These are phyloP conservation scores for Anthoptus insignis DNA, from an alignment of 2,888 invertebrate genomes.

Conservation along the genomic window DNA sequence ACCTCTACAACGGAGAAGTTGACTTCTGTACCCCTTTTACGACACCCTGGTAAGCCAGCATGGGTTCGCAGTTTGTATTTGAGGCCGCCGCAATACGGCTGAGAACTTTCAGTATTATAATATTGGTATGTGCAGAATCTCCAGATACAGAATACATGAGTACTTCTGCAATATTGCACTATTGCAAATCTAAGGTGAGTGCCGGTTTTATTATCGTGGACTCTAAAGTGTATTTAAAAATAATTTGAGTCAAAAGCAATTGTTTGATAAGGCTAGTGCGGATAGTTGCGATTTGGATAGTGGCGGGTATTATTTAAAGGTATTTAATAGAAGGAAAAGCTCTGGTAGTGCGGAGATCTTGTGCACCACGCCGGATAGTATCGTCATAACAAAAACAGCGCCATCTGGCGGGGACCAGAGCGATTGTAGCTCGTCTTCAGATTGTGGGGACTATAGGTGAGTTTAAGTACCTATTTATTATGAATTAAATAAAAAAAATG, in stretches of 20 bases:
- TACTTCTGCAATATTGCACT: constrained; percentile 92
- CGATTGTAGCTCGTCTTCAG: constrained; percentile 60
- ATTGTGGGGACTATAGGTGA: constrained; percentile 57
- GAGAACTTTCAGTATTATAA: too few species aligned
- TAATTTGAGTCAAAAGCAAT: constrained; percentile 69
- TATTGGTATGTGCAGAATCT: too few species aligned
- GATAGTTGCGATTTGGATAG: constrained; percentile 15
- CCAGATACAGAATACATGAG: constrained; percentile 90
- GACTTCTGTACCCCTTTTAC: too few species aligned
- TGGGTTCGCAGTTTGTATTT: too few species aligned
- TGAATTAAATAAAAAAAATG: too few species aligned
- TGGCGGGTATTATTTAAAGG: background rate
- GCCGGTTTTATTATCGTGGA: too few species aligned
- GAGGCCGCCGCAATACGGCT: too few species aligned
- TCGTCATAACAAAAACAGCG: constrained; percentile 76
- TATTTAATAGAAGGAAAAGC: constrained; percentile 13
- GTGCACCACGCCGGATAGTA: constrained; percentile 70
- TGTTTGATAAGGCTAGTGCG: constrained; percentile 43
- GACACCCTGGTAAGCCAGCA: too few species aligned
- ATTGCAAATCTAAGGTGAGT: constrained; percentile 92
- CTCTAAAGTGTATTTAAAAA: constrained; percentile 72
- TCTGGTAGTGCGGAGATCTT: constrained; percentile 57
- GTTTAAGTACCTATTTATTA: constrained; percentile 1
- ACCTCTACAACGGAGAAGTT: too few species aligned
- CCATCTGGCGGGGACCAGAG: constrained; percentile 72